Percentiles rank a stretch among this genome's conserved stretches.
Evolutionary conservation across 2,113 vertebrate genomes (phyloP).

Genomic region (Xiphias gladius): DNA sequence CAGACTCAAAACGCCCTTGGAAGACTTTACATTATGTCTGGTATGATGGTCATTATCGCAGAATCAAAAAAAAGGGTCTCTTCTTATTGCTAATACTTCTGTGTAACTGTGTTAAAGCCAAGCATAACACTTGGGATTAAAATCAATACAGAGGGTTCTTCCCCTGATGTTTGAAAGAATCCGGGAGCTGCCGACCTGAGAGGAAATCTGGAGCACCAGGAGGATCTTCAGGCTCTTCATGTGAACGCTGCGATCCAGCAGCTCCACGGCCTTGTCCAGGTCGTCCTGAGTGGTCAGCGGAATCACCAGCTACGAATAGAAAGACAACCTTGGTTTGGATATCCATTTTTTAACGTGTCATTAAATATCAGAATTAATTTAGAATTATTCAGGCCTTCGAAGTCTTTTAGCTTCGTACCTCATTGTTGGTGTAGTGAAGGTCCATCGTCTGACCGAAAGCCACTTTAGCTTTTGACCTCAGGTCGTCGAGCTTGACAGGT

Average conservation of each 20-base stretch:
- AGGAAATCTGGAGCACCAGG: conserved; percentile 90
- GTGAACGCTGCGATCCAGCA: conserved; percentile 96
- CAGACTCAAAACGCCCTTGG: too few species aligned
- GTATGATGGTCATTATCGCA: too few species aligned
- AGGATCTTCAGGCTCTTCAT: conserved; percentile 99
- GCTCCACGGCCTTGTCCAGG: conserved; percentile 96
- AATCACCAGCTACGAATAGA: conserved; percentile 90
- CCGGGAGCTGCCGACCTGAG: conserved; percentile 85
- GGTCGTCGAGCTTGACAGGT: conserved; percentile 95
- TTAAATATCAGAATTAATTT: background rate
- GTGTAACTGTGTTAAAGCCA: too few species aligned
- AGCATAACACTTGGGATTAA: too few species aligned
- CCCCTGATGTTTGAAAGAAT: background rate
- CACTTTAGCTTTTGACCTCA: conserved; percentile 92
- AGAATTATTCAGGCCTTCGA: background rate
- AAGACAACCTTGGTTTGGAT: rapidly evolving
- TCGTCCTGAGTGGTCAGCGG: conserved; percentile 97
- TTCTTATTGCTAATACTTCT: too few species aligned
- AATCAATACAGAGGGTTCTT: background rate
- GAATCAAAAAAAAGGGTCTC: too few species aligned
- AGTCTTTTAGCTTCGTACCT: conserved; percentile 82
- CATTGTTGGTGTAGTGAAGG: conserved; percentile 99
- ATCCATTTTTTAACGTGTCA: too few species aligned
- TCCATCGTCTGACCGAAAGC: conserved; percentile 97
- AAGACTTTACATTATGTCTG: too few species aligned